A percentile compares a stretch with the other conserved stretches of the same genome.
phyloP scores from a whole-genome alignment of 2,888 invertebrate genomes.

The Acanthosepion pharaonis region DNA sequence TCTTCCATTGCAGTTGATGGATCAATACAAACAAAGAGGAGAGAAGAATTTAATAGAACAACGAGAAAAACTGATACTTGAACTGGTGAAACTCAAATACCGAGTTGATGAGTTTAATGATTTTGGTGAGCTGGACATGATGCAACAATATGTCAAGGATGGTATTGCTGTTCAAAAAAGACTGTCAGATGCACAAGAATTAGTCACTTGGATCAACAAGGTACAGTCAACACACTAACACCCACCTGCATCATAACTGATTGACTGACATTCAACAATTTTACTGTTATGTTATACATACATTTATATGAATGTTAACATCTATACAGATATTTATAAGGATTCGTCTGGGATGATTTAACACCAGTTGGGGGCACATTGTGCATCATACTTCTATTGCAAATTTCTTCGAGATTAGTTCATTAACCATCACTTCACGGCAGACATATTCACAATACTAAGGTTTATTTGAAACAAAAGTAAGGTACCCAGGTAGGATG shows the following conservation, averaged over 20 bases:
- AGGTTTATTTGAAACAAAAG: too few relatives aligned
- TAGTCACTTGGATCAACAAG: constrained; percentile 89
- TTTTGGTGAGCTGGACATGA: constrained; percentile 86
- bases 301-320: neutral
- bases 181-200: constrained; percentile 83
- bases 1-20: constrained; percentile 78
- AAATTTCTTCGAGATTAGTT: too few relatives aligned
- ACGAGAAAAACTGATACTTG: constrained; percentile 82
- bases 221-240: constrained; percentile 54
- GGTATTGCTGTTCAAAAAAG: constrained; percentile 84
- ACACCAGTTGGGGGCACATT: too few relatives aligned
- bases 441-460: too few relatives aligned
- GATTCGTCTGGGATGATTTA: neutral
- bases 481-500: too few relatives aligned
- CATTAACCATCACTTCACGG: too few relatives aligned
- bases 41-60: constrained; percentile 85
- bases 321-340: neutral
- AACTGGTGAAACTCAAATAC: constrained; percentile 83
- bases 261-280: too few relatives aligned
- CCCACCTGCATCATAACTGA: too few relatives aligned
- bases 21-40: constrained; percentile 87
- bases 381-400: too few relatives aligned
- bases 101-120: constrained; percentile 85
- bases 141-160: constrained; percentile 84
- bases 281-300: too few relatives aligned